A percentile compares a stretch with the other conserved stretches of the same genome.
phyloP scores from a whole-genome alignment of 2,888 invertebrate genomes.

The Automeris io region DNA sequence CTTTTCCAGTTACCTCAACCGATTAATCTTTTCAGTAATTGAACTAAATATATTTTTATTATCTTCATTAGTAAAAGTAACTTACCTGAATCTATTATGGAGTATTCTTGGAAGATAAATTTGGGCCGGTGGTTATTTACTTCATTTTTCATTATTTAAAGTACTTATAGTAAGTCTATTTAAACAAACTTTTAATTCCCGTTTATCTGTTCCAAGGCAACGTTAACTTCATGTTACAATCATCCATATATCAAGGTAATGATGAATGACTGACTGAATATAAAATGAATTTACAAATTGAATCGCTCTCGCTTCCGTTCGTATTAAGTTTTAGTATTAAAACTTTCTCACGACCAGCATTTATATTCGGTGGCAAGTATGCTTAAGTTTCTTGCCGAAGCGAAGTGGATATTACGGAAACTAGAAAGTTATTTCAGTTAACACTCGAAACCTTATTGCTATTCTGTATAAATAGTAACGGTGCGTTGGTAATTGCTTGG shows the following conservation, averaged over 20 bases:
- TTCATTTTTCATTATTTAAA: no score
- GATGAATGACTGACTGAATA: not conserved
- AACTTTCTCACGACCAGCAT: conserved; percentile 18
- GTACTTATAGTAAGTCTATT: no score
- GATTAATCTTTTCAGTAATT: no score
- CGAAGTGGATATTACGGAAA: conserved; percentile 25
- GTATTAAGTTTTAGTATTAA: not conserved
- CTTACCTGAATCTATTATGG: no score
- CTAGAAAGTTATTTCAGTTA: conserved; percentile 24
- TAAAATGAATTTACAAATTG: not conserved
- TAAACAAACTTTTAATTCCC: no score
- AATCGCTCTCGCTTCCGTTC: conserved; percentile 5
- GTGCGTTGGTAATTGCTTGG: conserved; percentile 1
- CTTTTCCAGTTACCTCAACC: no score
- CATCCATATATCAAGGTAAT: not conserved
- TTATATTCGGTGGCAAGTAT: conserved; percentile 44
- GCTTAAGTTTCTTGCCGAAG: conserved; percentile 35
- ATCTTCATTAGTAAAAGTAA: no score
- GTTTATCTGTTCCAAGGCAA: no score
- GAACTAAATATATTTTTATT: no score
- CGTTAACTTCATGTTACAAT: not conserved
- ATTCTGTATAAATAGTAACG: not conserved
- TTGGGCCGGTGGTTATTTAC: no score
- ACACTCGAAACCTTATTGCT: conserved; percentile 15
- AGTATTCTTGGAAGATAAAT: no score